Evolutionary conservation across 2,888 invertebrate species (phyloP).

Genomic region (Esperia sulphurella): DNA sequence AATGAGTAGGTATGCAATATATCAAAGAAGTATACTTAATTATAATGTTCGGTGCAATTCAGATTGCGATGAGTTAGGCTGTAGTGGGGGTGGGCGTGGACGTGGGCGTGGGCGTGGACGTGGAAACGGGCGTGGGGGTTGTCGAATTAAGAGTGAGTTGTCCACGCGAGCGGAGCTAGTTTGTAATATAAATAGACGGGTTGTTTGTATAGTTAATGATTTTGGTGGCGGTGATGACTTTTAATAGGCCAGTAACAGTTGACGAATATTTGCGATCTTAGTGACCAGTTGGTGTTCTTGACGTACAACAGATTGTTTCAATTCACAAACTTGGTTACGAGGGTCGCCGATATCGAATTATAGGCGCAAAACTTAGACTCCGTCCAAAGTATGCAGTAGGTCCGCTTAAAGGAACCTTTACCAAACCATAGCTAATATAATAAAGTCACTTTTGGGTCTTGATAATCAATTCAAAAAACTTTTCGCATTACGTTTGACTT

Average conservation of each 20-base stretch:
- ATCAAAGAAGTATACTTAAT: no score
- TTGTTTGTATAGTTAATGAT: no score
- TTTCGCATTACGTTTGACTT: conserved; percentile 26
- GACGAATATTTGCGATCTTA: neutral
- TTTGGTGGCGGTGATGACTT: no score
- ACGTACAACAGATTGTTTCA: conserved; percentile 49
- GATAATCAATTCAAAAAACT: conserved; percentile 33
- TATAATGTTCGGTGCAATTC: no score
- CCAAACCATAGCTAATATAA: conserved; percentile 35
- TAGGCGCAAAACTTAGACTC: conserved; percentile 47
- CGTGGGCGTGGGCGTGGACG: no score
- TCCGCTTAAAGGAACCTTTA: conserved; percentile 26
- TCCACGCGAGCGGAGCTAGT: no score
- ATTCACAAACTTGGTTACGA: conserved; percentile 54
- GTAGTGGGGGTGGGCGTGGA: no score
- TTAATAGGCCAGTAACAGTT: neutral
- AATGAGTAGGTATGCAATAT: no score
- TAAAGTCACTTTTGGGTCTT: conserved; percentile 33
- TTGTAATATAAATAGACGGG: no score
- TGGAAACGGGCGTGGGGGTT: no score
- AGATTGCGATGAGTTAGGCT: no score
- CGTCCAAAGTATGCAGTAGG: conserved; percentile 22
- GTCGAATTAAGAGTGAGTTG: no score
- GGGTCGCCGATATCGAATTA: conserved; percentile 52
- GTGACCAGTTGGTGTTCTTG: conserved; percentile 19